A percentile compares a stretch with the other conserved stretches of the same genome.
Evolutionary conservation across 2,113 vertebrate species (phyloP).

Genomic region (Platichthys stellatus): DNA sequence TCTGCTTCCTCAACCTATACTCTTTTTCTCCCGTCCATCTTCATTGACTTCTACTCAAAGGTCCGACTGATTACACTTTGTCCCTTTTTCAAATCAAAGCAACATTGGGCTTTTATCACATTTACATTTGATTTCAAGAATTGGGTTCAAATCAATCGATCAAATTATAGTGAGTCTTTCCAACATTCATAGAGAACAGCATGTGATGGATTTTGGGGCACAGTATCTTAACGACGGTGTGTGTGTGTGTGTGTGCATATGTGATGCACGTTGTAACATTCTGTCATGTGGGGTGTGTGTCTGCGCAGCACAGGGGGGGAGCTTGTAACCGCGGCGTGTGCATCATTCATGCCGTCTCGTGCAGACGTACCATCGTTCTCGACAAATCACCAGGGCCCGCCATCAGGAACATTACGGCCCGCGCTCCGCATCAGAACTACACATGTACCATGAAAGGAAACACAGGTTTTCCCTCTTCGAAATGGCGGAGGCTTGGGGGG

Average conservation of each 20-base stretch:
- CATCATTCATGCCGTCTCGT: conserved; percentile 76
- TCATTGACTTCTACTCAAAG: conserved; percentile 2
- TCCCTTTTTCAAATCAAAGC: too few relatives aligned
- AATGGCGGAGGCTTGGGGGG: not conserved
- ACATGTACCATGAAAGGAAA: conserved; percentile 72
- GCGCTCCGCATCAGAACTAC: conserved; percentile 51
- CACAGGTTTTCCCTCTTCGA: conserved; percentile 69
- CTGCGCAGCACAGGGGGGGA: conserved; percentile 50
- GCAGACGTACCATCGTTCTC: conserved; percentile 62
- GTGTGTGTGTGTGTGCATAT: not conserved
- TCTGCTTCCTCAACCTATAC: not conserved
- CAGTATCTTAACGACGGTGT: conserved; percentile 1
- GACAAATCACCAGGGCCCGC: conserved; percentile 68
- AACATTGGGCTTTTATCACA: too few relatives aligned
- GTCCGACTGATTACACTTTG: not conserved
- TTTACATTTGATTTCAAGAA: too few relatives aligned
- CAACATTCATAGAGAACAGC: too few relatives aligned
- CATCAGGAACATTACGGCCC: conserved; percentile 60
- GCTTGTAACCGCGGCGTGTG: conserved; percentile 57
- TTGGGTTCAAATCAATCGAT: too few relatives aligned
- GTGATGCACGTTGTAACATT: not conserved
- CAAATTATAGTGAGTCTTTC: too few relatives aligned
- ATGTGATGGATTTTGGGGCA: conserved; percentile 1
- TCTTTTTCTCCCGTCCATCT: not conserved
- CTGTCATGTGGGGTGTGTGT: conserved; percentile 1